Conservation (phyloP, 35 echinoderm and acorn worm genomes). For the Diadema setosum region DNA sequence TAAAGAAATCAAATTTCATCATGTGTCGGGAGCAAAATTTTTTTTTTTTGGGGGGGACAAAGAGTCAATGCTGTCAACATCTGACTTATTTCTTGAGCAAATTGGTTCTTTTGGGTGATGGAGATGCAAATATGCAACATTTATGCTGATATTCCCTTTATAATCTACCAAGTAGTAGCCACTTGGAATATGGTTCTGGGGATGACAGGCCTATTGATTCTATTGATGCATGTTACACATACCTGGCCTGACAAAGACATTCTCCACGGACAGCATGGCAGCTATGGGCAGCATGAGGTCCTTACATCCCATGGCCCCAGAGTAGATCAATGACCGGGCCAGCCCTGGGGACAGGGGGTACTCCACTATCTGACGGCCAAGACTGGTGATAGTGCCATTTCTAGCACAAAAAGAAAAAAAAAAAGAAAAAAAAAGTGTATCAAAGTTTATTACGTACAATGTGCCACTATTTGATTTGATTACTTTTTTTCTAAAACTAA, state of each 20-base stretch:
- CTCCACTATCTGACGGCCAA: constrained; percentile 85
- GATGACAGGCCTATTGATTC: not conserved
- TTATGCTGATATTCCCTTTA: too few species aligned
- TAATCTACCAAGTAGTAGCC: too few species aligned
- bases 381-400: constrained; percentile 64
- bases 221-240: not conserved
- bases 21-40: too few species aligned
- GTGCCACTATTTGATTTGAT: too few species aligned
- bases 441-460: too few species aligned
- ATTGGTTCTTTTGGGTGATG: too few species aligned
- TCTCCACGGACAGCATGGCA: constrained; percentile 93
- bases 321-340: constrained; percentile 78
- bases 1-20: too few species aligned
- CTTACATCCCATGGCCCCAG: constrained; percentile 67
- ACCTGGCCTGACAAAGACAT: constrained; percentile 96
- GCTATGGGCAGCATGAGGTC: constrained; percentile 79
- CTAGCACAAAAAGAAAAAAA: not conserved
- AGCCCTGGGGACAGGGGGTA: constrained; percentile 82
- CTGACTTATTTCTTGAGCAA: too few species aligned
- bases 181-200: too few species aligned
- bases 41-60: too few species aligned
- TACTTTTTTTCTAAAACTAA: not conserved
- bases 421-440: not conserved
- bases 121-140: too few species aligned
- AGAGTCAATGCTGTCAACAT: too few species aligned